Evolutionary conservation across 2,888 invertebrate species (phyloP).

Genomic region (Brassicogethes aeneus): DNA sequence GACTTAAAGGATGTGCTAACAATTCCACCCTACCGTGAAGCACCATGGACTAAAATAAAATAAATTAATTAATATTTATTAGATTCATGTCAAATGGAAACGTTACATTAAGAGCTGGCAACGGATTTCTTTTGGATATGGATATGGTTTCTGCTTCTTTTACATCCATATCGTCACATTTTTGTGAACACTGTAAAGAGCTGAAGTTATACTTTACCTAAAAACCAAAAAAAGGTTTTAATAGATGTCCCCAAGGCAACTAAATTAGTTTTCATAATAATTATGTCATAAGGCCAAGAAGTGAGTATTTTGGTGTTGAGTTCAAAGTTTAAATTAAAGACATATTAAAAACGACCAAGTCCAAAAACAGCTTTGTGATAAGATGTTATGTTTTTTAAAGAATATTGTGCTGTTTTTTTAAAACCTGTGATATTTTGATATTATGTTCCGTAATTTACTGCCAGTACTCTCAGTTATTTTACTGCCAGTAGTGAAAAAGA

Average conservation of each 20-base stretch:
- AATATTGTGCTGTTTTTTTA: too few relatives aligned
- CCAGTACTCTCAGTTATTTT: too few relatives aligned
- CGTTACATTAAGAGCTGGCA: slow-evolving; percentile 72
- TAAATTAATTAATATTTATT: neutral
- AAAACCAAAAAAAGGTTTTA: slow-evolving; percentile 16
- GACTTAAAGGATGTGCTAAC: slow-evolving; percentile 75
- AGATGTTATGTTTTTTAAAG: too few relatives aligned
- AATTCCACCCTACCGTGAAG: slow-evolving; percentile 76
- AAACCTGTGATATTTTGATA: too few relatives aligned
- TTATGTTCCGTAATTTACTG: too few relatives aligned
- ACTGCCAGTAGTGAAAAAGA: too few relatives aligned
- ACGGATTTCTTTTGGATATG: slow-evolving; percentile 50
- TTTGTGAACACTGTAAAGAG: slow-evolving; percentile 57
- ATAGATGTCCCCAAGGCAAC: neutral
- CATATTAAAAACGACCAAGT: too few relatives aligned
- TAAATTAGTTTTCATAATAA: too few relatives aligned
- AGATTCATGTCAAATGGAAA: neutral
- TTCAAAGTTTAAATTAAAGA: too few relatives aligned
- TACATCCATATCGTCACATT: slow-evolving; percentile 53
- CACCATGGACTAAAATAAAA: slow-evolving; percentile 68
- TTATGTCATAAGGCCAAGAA: too few relatives aligned
- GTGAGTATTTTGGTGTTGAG: too few relatives aligned
- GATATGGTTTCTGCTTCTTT: slow-evolving; percentile 49
- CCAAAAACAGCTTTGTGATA: too few relatives aligned
- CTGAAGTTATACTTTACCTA: slow-evolving; percentile 72